These are phyloP conservation scores for Bothrops jararaca DNA, from an alignment of 2,113 vertebrate genomes.

Conservation along the genomic window DNA sequence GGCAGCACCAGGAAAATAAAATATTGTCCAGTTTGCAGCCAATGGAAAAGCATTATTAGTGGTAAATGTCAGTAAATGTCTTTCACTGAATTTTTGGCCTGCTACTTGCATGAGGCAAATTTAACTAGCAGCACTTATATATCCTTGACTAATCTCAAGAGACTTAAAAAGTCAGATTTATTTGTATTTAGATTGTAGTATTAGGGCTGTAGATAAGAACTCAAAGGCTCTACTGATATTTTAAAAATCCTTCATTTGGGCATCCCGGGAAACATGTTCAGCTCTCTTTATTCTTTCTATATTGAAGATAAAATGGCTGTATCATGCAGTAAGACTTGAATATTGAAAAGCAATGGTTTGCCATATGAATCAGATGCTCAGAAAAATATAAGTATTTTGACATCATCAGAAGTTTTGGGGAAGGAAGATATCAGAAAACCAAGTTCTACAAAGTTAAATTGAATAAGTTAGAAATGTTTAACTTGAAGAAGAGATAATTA, in stretches of 20 bases:
- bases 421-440: neutral
- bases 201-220: neutral
- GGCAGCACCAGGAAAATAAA: neutral
- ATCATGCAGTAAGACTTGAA: slow-evolving; percentile 5
- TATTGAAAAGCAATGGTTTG: neutral
- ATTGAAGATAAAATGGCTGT: neutral
- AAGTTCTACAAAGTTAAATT: neutral
- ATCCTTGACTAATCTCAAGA: neutral
- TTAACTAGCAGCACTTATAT: neutral
- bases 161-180: neutral
- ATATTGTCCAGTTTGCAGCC: neutral
- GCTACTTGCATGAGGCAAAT: neutral
- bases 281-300: neutral
- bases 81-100: neutral
- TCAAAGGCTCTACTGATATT: neutral
- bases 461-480: neutral
- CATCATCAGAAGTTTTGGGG: neutral
- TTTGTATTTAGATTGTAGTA: neutral
- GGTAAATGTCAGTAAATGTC: neutral
- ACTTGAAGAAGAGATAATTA: neutral
- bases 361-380: neutral
- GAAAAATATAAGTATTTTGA: neutral
- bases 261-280: neutral
- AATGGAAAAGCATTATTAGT: neutral
- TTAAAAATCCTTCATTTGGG: neutral